Base-by-base conservation (phyloP, 2,888 invertebrate genomes). In the Eurois occulta region DNA sequence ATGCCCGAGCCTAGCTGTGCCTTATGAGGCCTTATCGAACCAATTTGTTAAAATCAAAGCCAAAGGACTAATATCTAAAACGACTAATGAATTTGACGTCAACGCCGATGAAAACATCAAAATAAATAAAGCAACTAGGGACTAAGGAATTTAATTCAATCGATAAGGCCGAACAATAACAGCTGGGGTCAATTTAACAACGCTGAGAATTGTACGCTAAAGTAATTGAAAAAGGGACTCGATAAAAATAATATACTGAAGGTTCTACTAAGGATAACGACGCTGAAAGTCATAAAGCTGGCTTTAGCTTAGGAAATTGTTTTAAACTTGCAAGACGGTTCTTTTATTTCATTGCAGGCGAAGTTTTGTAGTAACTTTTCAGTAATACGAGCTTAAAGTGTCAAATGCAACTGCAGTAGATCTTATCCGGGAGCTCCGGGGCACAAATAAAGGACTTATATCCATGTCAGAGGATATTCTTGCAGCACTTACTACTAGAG, bases 201-300 rank as follows among this genome's bases (percentile, higher is more conserved):
- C 35, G n/a, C 58, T 41, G 16, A 58, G 65, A 74, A 82, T 69
- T 28, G 64, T 48, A 81, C 38, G 55, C 60, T 78, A 70, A 78
- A 84, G 78, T 81, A 75, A 84, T 84, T 84, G 78, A 74, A 76
- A 84, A 83, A 66, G 64, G 77, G 72, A 78, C 73, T 67, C 69
- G 1, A 80, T 85, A 80, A 85, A 79, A 80, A 78, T 76, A 74
- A 67, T 79, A 69, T 52, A 72, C 58, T 52, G 62, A 16, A 46
- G 55, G 55, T 55, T 28, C 38, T 16, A 55, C 62, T 74, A 58
- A 72, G 32, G 72, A 46, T 85, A 77, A 85, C 65, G 71, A 62
- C 58, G 28, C 58, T 65, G 46, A 32, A 67, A 67, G 72, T 48
- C 60, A 62, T 75, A 81, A 84, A 62, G 35, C 75, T 75, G 67